Evolutionary conservation across 2,113 vertebrate genomes (phyloP).

Genomic region (Urocynchramus pylzowi): DNA sequence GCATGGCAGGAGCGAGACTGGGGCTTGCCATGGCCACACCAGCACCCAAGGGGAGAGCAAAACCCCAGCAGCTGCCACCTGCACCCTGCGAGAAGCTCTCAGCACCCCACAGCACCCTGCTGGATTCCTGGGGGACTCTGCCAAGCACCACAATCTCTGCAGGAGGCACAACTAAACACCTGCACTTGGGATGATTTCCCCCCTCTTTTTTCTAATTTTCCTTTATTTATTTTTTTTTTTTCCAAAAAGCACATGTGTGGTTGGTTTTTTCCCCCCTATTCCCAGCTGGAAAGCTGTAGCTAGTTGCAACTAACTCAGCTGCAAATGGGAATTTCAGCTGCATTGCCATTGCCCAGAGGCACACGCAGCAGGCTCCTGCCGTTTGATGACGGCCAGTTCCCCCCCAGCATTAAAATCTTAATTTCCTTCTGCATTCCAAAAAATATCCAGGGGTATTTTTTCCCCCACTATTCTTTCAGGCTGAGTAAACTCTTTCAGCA

Average conservation of each 20-base stretch:
- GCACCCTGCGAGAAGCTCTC: neutral
- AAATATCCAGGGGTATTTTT: neutral
- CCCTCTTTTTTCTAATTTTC: fast-evolving
- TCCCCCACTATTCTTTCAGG: constrained; percentile 19
- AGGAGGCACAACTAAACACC: neutral
- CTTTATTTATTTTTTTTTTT: neutral
- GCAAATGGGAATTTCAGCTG: neutral
- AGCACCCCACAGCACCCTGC: neutral
- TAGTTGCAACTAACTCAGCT: neutral
- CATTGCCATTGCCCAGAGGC: neutral
- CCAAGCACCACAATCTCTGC: neutral
- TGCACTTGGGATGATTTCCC: fast-evolving
- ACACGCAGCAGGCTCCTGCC: fast-evolving
- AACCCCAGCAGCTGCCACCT: neutral
- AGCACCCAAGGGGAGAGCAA: neutral
- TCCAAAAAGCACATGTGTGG: fast-evolving
- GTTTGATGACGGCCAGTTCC: neutral
- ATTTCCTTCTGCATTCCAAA: constrained; percentile 55
- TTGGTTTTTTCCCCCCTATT: fast-evolving
- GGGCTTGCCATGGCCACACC: neutral
- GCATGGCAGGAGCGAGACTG: fast-evolving
- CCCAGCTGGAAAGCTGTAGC: neutral
- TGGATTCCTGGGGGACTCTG: neutral
- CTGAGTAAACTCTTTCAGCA: constrained; percentile 34
- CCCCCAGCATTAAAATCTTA: neutral